A percentile compares a stretch with the other conserved stretches of the same genome.
These are phyloP conservation scores for Megastigmus dorsalis DNA, from an alignment of 2,888 invertebrate species.

Conservation along the genomic window DNA sequence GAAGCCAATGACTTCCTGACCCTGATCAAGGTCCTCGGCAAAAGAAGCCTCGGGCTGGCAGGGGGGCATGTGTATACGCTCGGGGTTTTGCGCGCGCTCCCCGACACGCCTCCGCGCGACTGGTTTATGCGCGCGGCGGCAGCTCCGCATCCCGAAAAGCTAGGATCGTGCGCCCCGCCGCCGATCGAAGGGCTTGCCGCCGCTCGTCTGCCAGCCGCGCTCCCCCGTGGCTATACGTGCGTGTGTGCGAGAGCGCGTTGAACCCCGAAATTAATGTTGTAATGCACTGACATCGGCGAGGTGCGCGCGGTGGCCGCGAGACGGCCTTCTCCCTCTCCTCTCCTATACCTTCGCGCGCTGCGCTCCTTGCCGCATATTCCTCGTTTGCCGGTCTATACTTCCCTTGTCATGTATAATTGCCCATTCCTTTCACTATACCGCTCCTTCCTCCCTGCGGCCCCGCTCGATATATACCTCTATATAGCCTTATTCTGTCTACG, in stretches of 20 bases:
- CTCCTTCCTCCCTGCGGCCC: conserved; percentile 44
- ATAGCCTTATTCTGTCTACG: too few species aligned
- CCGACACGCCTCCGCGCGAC: conserved; percentile 23
- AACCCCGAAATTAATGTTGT: conserved; percentile 65
- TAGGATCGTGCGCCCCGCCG: conserved; percentile 38
- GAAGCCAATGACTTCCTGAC: conserved; percentile 43
- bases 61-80: conserved; percentile 1
- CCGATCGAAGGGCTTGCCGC: conserved; percentile 59
- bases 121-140: too few species aligned
- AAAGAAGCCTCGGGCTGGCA: conserved; percentile 42
- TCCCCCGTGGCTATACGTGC: conserved; percentile 51
- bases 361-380: too few species aligned
- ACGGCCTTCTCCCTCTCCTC: conserved; percentile 11
- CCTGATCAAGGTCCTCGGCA: conserved; percentile 37
- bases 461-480: conserved; percentile 53
- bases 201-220: too few species aligned
- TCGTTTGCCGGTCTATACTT: too few species aligned
- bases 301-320: too few species aligned
- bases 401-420: conserved; percentile 25
- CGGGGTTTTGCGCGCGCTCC: neutral
- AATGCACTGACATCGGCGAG: conserved; percentile 57
- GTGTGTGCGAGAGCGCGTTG: conserved; percentile 61
- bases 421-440: conserved; percentile 29
- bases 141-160: neutral
- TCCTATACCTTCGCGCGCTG: conserved; percentile 42